Base-by-base conservation (phyloP, 2,797 vertebrate species). In the Semaprochilodus insignis region DNA sequence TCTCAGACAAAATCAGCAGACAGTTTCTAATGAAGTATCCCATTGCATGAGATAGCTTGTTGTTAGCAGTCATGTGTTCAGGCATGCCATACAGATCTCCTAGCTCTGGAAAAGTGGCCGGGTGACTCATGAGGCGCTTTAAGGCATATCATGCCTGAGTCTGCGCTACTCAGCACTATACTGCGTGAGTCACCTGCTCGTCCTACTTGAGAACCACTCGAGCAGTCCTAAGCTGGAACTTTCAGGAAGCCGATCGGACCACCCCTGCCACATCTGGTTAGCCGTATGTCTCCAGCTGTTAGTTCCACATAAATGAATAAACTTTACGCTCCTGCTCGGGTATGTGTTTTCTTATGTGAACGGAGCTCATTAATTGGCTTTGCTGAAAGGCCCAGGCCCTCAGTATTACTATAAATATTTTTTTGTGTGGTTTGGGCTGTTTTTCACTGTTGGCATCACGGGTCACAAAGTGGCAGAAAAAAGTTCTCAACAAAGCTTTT, bases 11-110 rank as follows among this genome's bases (percentile, higher is more conserved):
- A 80, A 51, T 27, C 70, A 83, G 81, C 71, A 78, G 78, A 81
- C 63, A 27, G 40, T 70, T 70, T 55, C 62, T 52, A 69, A 65
- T 44, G 36, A 78, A 70, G 60, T 72, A 75, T 67, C 62, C 78
- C 21, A 59, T 72, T 76, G 67, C 77, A 62, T 77, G 84, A 79
- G 71, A 59, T 44, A 67, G 71, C 72, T 80, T 85, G 79, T 69
- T 65, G 21, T 69, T 84, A 77, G 54, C 77, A 78, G 85, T 83
- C 84, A 88, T 86, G 85, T 86, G 87, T 83, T 74, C 66, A 81
- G 81, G 44, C 87, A 84, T 79, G 85, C 71, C 78, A 85, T 80
- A 65, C 19, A 73, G 66, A 69, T 74, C 85, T 78, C 54, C 78
- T 36, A 17, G 59, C 54, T 74, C 51, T 82, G 59, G 67, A 81